These are phyloP conservation scores for Drosophila takahashii DNA, from an alignment of 1,140 invertebrate species.

Conservation along the genomic window DNA sequence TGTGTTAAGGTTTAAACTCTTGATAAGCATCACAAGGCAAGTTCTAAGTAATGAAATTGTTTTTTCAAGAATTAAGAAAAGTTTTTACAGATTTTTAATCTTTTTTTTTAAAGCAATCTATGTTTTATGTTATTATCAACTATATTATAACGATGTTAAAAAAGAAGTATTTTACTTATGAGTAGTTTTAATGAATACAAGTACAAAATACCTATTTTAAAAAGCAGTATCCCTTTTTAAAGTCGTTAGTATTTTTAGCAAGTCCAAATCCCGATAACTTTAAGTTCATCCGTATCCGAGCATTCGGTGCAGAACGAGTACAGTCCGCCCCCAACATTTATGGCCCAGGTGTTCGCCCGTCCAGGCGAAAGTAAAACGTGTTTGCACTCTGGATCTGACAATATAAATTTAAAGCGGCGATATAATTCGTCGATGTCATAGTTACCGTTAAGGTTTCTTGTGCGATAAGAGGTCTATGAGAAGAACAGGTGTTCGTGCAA, in stretches of 20 bases:
- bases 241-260: neutral
- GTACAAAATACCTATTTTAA: too few relatives aligned
- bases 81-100: too few relatives aligned
- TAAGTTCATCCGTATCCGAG: neutral
- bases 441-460: slow-evolving; percentile 14
- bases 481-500: slow-evolving; percentile 3
- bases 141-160: too few relatives aligned
- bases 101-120: too few relatives aligned
- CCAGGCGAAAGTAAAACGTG: slow-evolving; percentile 23
- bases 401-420: slow-evolving; percentile 27
- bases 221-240: too few relatives aligned
- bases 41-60: too few relatives aligned
- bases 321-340: slow-evolving; percentile 10
- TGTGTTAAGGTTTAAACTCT: neutral
- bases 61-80: too few relatives aligned
- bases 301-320: slow-evolving; percentile 1
- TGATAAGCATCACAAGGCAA: too few relatives aligned
- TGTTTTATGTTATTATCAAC: too few relatives aligned
- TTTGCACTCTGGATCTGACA: slow-evolving; percentile 17
- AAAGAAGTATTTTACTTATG: too few relatives aligned
- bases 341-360: slow-evolving; percentile 2
- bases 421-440: slow-evolving; percentile 13
- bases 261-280: neutral
- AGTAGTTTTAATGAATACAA: too few relatives aligned
- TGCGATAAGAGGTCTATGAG: neutral